Evolutionary conservation across 64 coral and sea anemone genomes (phyloP).

Genomic region (Pocillopora verrucosa): DNA sequence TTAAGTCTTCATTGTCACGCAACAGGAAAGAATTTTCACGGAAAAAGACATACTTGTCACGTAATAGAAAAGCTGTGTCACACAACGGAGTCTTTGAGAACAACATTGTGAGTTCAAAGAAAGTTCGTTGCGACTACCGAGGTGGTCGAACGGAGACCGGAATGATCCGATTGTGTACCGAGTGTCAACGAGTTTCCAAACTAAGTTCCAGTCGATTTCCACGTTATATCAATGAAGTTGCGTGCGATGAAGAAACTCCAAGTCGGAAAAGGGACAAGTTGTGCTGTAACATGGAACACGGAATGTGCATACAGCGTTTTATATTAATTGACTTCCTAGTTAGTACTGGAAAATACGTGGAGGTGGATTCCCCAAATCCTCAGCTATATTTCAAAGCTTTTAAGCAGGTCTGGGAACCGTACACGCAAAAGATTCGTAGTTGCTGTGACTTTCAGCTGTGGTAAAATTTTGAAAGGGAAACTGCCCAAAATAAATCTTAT

Average conservation of each 20-base stretch:
- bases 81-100: background rate
- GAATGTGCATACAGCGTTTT: conserved; percentile 38
- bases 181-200: conserved; percentile 43
- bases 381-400: background rate
- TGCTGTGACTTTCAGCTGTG: conserved; percentile 66
- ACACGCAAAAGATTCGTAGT: conserved; percentile 33
- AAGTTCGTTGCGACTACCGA: background rate
- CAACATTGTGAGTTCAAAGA: background rate
- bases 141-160: background rate
- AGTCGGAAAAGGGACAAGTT: background rate
- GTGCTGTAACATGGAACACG: background rate
- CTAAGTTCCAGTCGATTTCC: conserved; percentile 50
- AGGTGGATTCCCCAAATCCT: background rate
- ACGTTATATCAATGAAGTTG: conserved; percentile 44
- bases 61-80: background rate
- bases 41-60: background rate
- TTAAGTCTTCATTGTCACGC: background rate
- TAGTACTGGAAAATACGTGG: conserved; percentile 17
- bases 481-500: background rate
- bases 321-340: conserved; percentile 28
- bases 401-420: conserved; percentile 44
- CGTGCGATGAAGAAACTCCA: conserved; percentile 15
- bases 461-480: background rate
- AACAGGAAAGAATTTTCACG: background rate
- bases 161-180: conserved; percentile 34